These are phyloP conservation scores for Lordiphosa collinella DNA, from an alignment of 1,140 invertebrate species.

Conservation along the genomic window DNA sequence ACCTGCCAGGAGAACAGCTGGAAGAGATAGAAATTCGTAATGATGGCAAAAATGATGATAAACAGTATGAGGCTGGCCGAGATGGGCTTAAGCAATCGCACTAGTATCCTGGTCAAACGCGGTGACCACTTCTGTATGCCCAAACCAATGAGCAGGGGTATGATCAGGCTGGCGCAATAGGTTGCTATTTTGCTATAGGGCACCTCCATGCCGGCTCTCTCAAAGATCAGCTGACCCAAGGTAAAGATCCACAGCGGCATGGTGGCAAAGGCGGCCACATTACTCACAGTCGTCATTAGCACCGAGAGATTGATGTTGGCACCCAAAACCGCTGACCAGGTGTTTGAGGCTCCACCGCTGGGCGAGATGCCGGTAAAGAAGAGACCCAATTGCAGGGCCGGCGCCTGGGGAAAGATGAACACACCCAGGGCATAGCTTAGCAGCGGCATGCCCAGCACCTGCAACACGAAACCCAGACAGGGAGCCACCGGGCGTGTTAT, in stretches of 20 bases:
- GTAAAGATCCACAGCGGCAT: constrained; percentile 98
- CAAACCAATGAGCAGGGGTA: constrained; percentile 91
- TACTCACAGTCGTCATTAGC: constrained; percentile 95
- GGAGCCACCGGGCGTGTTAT: constrained; percentile 89
- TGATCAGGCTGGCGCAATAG: constrained; percentile 88
- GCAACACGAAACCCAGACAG: constrained; percentile 88
- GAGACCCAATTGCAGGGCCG: constrained; percentile 89
- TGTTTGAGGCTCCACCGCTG: constrained; percentile 96
- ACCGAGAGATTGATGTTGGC: constrained; percentile 95
- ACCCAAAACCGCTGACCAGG: constrained; percentile 93
- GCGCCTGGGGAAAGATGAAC: constrained; percentile 85
- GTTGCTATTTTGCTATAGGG: constrained; percentile 90
- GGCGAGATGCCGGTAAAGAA: constrained; percentile 95
- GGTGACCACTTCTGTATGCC: constrained; percentile 86
- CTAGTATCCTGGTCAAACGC: constrained; percentile 85
- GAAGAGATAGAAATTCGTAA: constrained; percentile 95
- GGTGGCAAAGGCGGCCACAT: constrained; percentile 92
- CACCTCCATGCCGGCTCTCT: constrained; percentile 85
- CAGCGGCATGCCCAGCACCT: constrained; percentile 94
- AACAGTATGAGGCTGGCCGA: constrained; percentile 91
- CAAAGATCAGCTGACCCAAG: constrained; percentile 91
- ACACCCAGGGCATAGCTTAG: constrained; percentile 89
- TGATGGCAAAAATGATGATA: constrained; percentile 94
- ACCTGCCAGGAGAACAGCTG: constrained; percentile 93
- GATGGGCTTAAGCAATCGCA: constrained; percentile 91